A percentile compares a stretch with the other conserved stretches of the same genome.
Evolutionary conservation across 2,888 invertebrate species (phyloP).

Genomic region (Malachius bipustulatus): DNA sequence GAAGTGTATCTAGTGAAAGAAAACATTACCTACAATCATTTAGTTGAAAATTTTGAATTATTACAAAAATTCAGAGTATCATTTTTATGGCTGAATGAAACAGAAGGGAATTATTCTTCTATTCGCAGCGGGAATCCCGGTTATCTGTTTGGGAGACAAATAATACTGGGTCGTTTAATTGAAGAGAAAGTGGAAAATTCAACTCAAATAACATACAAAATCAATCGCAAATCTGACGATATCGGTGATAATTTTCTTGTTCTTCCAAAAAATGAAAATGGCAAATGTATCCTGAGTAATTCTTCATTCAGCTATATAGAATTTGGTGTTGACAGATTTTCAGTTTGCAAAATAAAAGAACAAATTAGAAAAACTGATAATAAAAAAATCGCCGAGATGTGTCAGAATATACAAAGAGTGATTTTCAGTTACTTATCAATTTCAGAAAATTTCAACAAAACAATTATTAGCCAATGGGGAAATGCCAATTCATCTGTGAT

Average conservation of each 20-base stretch:
- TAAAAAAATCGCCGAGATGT: slow-evolving; percentile 25
- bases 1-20: too few relatives aligned
- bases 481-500: slow-evolving; percentile 35
- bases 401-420: slow-evolving; percentile 27
- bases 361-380: slow-evolving; percentile 17
- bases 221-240: slow-evolving; percentile 21
- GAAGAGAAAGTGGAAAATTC: too few relatives aligned
- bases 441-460: slow-evolving; percentile 20
- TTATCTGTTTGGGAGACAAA: slow-evolving; percentile 53
- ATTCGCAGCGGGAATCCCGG: slow-evolving; percentile 65
- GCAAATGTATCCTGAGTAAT: slow-evolving; percentile 36
- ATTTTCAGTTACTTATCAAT: slow-evolving; percentile 28
- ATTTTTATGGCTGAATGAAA: slow-evolving; percentile 30
- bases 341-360: slow-evolving; percentile 35
- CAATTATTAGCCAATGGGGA: slow-evolving; percentile 39
- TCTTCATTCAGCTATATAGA: slow-evolving; percentile 32
- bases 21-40: slow-evolving; percentile 11
- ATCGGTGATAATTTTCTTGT: slow-evolving; percentile 29
- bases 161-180: slow-evolving; percentile 39
- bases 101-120: slow-evolving; percentile 23
- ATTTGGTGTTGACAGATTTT: slow-evolving; percentile 41
- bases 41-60: slow-evolving; percentile 12
- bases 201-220: too few relatives aligned
- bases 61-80: slow-evolving; percentile 28
- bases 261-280: slow-evolving; percentile 36